Evolutionary conservation across 2,888 invertebrate genomes (phyloP), one percentile per base, ranked within the genome.

Genomic region (Idaea dimidiata): DNA sequence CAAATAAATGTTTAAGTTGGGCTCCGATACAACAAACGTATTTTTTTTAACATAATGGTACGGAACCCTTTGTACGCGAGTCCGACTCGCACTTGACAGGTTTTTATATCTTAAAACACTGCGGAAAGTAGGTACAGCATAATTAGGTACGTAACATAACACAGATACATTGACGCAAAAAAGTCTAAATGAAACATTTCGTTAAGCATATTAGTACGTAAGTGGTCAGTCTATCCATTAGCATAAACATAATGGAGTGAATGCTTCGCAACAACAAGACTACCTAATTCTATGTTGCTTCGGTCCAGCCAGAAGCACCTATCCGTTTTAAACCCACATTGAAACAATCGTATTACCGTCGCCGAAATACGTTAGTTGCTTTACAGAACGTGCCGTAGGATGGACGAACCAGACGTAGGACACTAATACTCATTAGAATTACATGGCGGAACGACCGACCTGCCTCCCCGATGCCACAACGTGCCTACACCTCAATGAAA

Each of bases 371-470:
- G 75, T 77, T 43, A 77, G 71, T 72, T 74, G 72, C 72, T 77
- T 69, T 72, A 74, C 74, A 75, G 73, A 77, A 76, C 73, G 73
- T 74, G 73, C 71, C 75, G 72, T 70, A 73, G 75, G 75, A 76
- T 76, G 80, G 79, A 77, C 77, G 72, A 70, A 69, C 78, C 76
- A 80, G 86, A 86, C 81, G 84, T 79, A 84, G 83, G 86, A 86
- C 86, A 84, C 87, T 91, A 91, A 91, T 91, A 89, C 91, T 91
- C 91, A 91, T 91, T 91, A 91, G 90, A 91, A 89, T 91, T 90
- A 91, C 91, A 91, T 90, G 86, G 79, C 88, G 87, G 86, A 86
- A 88, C 87, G 82, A 77, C 77, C 72, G 70, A 68, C 63, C 64
- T 63, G 61, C 58, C 58, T 61, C 58, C 58, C 62, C 60, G 55